phyloP scores from a whole-genome alignment of 35 echinoderm and acorn worm species.

The Apostichopus japonicus region DNA sequence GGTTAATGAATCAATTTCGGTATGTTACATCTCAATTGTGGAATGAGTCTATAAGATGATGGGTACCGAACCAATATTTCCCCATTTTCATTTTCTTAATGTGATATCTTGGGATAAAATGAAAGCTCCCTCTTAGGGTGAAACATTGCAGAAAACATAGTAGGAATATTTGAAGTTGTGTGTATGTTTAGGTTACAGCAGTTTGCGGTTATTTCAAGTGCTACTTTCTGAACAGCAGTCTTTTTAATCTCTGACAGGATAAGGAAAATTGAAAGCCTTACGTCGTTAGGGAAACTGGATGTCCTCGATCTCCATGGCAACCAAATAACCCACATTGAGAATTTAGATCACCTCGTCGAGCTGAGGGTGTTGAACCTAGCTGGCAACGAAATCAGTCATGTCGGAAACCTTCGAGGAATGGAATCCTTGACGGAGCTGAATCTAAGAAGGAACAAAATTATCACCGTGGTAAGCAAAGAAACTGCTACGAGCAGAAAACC shows the following conservation, averaged over 20 bases:
- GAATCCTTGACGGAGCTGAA: slow-evolving; percentile 93
- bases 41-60: no score
- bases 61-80: no score
- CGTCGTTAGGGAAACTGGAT: slow-evolving; percentile 81
- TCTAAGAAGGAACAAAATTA: slow-evolving; percentile 88
- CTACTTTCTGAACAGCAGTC: neutral
- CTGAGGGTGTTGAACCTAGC: slow-evolving; percentile 91
- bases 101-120: no score
- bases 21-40: no score
- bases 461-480: slow-evolving; percentile 77
- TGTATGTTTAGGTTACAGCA: no score
- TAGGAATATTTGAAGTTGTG: no score
- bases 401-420: slow-evolving; percentile 80
- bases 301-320: slow-evolving; percentile 99
- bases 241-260: slow-evolving; percentile 57
- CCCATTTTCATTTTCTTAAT: no score
- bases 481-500: no score
- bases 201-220: no score
- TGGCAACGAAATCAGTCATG: slow-evolving; percentile 84
- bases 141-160: no score
- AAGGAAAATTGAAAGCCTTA: slow-evolving; percentile 89
- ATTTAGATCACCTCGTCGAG: slow-evolving; percentile 81
- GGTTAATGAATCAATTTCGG: no score
- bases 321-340: slow-evolving; percentile 88
- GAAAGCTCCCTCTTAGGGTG: no score